Base-by-base conservation (phyloP, 2,888 invertebrate genomes). In the Alloscopus bannaensis region DNA sequence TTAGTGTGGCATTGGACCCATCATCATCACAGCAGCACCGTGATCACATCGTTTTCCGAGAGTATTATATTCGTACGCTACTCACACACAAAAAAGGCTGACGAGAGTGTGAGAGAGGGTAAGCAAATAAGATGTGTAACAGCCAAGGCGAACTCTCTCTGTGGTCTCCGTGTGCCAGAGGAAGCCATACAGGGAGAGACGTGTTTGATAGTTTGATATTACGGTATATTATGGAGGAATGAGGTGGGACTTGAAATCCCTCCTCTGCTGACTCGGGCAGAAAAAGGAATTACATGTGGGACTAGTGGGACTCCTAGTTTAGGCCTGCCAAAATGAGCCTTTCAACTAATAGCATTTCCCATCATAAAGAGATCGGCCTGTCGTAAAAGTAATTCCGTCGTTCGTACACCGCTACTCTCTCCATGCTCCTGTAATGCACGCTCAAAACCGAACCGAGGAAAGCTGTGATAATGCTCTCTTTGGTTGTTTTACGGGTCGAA, bases 301-400 rank as follows among this genome's bases (percentile, higher is more conserved):
- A 78, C 85, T 81, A 81, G 64, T 82, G 84, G 84, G 84, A 85
- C 84, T 83, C 83, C 83, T 81, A 84, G 85, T 84, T 84, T 84
- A 85, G 84, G 81, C 79, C 75, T 75, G 79, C 81, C 81, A 83
- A 84, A 85, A 84, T 81, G 81, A 83, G 81, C 82, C 84, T 81
- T 82, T 85, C 84, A 85, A 85, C 85, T 85, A 85, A 85, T 85
- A 83, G 82, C 83, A 82, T 84, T 84, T 83, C 83, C 85, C 84
- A 85, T 85, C 85, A 85, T 85, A 84, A 85, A 85, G 82, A 84
- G 84, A 83, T 84, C 80, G 70, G 60, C 79, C 82, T 82, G 81
- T 80, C 81, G 78, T 84, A 82, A 82, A 84, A 84, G 76, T 76
- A 78, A 80, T 76, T 70, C 70, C 57, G 66, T 50, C 50, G 26